Evolutionary conservation across 2,113 vertebrate species (phyloP).

Genomic region (Spilogale gracilis): DNA sequence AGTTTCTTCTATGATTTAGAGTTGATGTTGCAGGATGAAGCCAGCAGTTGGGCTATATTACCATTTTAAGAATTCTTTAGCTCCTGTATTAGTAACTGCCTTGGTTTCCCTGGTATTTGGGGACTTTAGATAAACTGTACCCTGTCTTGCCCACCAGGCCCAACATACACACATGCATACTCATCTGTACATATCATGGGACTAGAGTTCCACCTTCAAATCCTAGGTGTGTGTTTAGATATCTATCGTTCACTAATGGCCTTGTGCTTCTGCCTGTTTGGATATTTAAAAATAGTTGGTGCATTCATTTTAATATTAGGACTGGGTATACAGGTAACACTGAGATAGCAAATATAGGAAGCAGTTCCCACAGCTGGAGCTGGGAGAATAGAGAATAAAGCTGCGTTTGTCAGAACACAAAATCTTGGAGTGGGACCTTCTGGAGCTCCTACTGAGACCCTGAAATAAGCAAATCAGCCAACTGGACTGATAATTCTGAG

Average conservation of each 20-base stretch:
- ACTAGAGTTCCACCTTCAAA: not conserved
- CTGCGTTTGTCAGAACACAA: not conserved
- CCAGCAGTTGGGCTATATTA: not conserved
- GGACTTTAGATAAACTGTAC: not conserved
- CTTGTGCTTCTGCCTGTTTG: not conserved
- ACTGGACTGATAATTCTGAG: not conserved
- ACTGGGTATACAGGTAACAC: not conserved
- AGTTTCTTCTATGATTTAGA: not conserved
- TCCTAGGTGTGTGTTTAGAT: not conserved
- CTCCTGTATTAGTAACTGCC: not conserved
- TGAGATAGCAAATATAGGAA: not conserved
- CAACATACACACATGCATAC: not conserved
- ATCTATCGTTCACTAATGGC: not conserved
- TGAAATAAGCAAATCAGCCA: not conserved
- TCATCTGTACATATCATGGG: no score
- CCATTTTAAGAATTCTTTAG: not conserved
- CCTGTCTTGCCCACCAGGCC: not conserved
- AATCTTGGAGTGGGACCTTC: not conserved
- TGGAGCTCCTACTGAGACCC: not conserved
- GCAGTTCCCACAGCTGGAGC: not conserved
- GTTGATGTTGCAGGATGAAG: not conserved
- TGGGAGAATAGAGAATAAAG: not conserved
- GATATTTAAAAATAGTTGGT: not conserved
- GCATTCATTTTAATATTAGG: not conserved
- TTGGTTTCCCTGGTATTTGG: not conserved